Evolutionary conservation across 1,140 invertebrate species (phyloP), one percentile per base, ranked within the genome.

Genomic region (Brachionus angularis): DNA sequence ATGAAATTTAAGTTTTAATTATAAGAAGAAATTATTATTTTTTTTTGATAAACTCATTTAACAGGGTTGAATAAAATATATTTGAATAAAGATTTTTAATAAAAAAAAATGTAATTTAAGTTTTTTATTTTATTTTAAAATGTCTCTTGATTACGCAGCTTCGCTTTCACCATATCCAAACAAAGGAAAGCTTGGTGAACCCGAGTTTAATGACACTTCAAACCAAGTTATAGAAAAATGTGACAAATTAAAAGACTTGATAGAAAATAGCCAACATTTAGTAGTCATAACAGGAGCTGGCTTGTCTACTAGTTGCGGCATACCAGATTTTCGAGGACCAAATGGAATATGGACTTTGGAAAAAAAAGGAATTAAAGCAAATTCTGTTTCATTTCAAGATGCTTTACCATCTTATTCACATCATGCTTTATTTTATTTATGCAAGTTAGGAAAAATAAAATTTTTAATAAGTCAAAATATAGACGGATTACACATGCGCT

Each of bases 381-480:
- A 86, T 42, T 75, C 79, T 5, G 89, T 90, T 71, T 92, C 91
- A 12, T 98, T 98, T 84, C 86, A 92, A 77, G 88, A 91, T 75
- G 95, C 94, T 3, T 83, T 86, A 73, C 95, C 96, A 33, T 96
- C 96, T 23, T 86, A 87, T 76, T 91, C 94, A 0, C 96, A 99
- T 79, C 92, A 95, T 89, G 91, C 92, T 49, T 78, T 99, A 18
- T 87, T 88, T 73, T 87, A 88, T 76, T 82, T 97, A 49, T 84
- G 92, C 72, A 87, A 89, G 75, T 78, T 78, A 74, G 82, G 79
- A 78, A 73, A 72, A 71, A 58, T 95, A 1, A 88, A 94, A 71
- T 95, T 89, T 79, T 85, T 98, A 21, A 85, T 98, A 7, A 95
- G 91, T 77, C 95, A 98, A 81, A 98, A 98, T 83, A 95, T 98